A percentile compares a stretch with the other conserved stretches of the same genome.
Conservation (phyloP, 2,888 invertebrate genomes). For the Oscheius myriophilus region DNA sequence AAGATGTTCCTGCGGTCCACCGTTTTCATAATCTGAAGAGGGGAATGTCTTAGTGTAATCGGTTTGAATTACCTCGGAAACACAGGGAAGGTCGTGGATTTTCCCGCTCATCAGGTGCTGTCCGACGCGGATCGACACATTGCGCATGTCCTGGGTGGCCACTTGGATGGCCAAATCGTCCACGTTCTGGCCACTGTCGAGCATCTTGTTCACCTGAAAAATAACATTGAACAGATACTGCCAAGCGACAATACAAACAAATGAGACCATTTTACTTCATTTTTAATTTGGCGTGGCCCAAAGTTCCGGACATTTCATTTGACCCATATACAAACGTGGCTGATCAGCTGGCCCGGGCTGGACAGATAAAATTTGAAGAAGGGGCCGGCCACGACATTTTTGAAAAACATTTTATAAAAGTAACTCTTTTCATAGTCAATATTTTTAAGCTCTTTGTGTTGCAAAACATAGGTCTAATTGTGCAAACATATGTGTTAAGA, state of each 20-base stretch:
- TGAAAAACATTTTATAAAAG: too few species aligned
- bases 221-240: background rate
- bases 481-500: too few species aligned
- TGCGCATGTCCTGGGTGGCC: slow-evolving; percentile 52
- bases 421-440: too few species aligned
- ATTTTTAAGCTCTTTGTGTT: too few species aligned
- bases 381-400: too few species aligned
- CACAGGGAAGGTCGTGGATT: slow-evolving; percentile 65
- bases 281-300: too few species aligned
- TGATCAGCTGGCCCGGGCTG: too few species aligned
- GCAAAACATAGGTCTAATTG: too few species aligned
- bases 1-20: slow-evolving; percentile 96
- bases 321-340: too few species aligned
- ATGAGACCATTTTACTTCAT: too few species aligned
- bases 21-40: slow-evolving; percentile 84
- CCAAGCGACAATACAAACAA: background rate
- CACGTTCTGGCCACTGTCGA: slow-evolving; percentile 14
- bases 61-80: slow-evolving; percentile 56
- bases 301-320: too few species aligned
- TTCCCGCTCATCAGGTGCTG: slow-evolving; percentile 55
- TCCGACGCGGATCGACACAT: slow-evolving; percentile 57
- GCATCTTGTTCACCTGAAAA: slow-evolving; percentile 34
- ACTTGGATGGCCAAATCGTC: slow-evolving; percentile 58
- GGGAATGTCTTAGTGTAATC: background rate
- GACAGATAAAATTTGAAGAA: too few species aligned